A percentile compares a stretch with the other conserved stretches of the same genome.
These are phyloP conservation scores for Drosophila anomalata DNA, from an alignment of 2,888 invertebrate species.

Conservation along the genomic window DNA sequence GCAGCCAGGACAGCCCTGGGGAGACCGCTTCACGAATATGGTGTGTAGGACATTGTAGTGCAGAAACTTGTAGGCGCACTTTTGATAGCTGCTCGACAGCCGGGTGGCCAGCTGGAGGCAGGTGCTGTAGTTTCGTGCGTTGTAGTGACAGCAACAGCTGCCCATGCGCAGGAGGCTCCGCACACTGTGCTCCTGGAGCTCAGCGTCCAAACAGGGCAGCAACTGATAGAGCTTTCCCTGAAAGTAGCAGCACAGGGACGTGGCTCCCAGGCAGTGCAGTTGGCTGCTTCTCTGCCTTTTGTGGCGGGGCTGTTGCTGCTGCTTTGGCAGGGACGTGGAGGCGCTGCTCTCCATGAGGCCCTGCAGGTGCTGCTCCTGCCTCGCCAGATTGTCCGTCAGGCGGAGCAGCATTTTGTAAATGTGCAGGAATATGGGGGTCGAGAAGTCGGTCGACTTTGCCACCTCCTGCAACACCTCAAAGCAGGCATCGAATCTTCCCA, in stretches of 20 bases:
- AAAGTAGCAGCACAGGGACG: constrained; percentile 78
- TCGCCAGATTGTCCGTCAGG: constrained; percentile 77
- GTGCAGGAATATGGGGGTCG: constrained; percentile 55
- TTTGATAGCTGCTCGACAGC: constrained; percentile 69
- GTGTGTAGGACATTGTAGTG: constrained; percentile 77
- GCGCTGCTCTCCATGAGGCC: constrained; percentile 57
- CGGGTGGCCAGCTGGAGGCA: constrained; percentile 68
- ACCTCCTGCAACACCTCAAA: constrained; percentile 69
- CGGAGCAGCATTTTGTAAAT: constrained; percentile 75
- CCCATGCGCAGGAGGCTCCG: constrained; percentile 76
- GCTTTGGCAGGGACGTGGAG: constrained; percentile 54
- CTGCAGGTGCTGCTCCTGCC: constrained; percentile 66
- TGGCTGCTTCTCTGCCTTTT: constrained; percentile 63
- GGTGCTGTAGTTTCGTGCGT: constrained; percentile 65
- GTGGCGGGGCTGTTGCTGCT: constrained; percentile 46
- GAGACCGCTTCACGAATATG: constrained; percentile 66
- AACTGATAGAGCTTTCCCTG: constrained; percentile 80
- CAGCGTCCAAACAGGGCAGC: constrained; percentile 60
- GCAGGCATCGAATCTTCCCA: constrained; percentile 72
- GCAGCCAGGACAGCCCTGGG: constrained; percentile 70
- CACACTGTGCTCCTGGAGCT: constrained; percentile 76
- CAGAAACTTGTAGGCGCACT: constrained; percentile 80
- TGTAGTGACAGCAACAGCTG: constrained; percentile 83
- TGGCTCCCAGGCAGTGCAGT: constrained; percentile 64
- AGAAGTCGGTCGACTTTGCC: constrained; percentile 29